These are phyloP conservation scores for Ctenochaetus hawaiiensis DNA, from an alignment of 2,797 vertebrate species.

Conservation along the genomic window DNA sequence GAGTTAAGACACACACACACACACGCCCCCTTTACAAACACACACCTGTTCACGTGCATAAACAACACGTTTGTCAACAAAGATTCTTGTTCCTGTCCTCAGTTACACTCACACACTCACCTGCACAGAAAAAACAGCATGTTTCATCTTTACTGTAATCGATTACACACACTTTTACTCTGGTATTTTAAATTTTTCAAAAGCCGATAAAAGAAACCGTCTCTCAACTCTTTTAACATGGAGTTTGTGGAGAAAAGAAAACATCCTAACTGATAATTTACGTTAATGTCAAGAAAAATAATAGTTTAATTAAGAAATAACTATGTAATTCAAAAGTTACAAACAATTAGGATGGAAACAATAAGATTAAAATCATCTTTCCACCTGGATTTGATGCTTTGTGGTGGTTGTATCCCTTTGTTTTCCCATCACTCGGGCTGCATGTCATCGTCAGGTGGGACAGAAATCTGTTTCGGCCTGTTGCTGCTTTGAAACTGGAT, in stretches of 20 bases:
- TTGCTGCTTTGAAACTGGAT: conserved; percentile 42
- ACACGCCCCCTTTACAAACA: conserved; percentile 11
- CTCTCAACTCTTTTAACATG: background rate
- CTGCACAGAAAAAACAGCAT: conserved; percentile 19
- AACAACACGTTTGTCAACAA: background rate
- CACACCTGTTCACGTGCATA: conserved; percentile 21
- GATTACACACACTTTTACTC: background rate
- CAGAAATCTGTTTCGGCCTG: conserved; percentile 19
- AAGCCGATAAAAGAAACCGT: too few species aligned
- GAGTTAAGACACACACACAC: conserved; percentile 19
- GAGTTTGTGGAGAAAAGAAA: background rate
- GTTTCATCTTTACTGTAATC: background rate
- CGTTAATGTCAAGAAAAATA: background rate
- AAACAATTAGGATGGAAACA: background rate
- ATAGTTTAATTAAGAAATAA: background rate
- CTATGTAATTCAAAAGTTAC: background rate
- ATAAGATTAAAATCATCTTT: conserved; percentile 6
- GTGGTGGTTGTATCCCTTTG: background rate
- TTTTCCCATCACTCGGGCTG: conserved; percentile 9
- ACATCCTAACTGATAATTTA: background rate
- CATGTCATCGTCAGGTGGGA: background rate
- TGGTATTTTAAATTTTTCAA: background rate
- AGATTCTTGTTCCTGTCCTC: background rate
- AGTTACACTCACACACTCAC: conserved; percentile 21
- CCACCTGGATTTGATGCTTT: conserved; percentile 15